Evolutionary conservation across 2,888 invertebrate genomes (phyloP), one percentile per base, ranked within the genome.

Genomic region (Lucinisca nassula): DNA sequence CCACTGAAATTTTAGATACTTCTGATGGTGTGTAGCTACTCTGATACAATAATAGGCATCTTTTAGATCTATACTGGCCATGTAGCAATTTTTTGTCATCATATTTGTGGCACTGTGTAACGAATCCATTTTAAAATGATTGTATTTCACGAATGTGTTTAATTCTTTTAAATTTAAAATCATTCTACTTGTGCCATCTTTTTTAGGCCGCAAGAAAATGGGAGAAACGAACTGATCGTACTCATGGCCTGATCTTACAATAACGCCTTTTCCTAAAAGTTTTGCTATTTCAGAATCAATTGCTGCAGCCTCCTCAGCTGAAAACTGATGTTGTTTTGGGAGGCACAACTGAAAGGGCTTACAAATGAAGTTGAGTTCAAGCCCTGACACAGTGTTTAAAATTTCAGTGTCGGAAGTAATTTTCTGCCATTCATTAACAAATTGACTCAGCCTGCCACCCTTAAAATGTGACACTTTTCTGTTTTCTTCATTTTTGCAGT

Each of bases 81-180:
- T 51, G 32, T 78, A 83, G 58, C 75, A 75, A 49, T 45, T 30
- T 58, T 61, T 45, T 55, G 72, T 78, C 14, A 77, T 32, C 67
- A 83, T 24, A 30, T 30, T 24, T 32, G 78, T 37, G 1, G 67
- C 72, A 45, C 37, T 78, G 51, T 78, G 78, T 24, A 83, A 83
- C 37, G 72, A 78, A 45, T 83, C 83, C 72, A 83, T 83, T 78
- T 86, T 86, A 38, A 86, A 86, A 79, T 86, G 79, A 14, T 70
- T 30, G 61, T 86, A 78, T 21, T 40, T 49, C 14, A 86, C 24
- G 32, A 67, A 51, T 55, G 40, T 2, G 45, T 86, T 82, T n/a
- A 82, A 55, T 21, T 61, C 40, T 75, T 82, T 79, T 24, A 85
- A 83, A 27, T 79, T 86, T 30, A 75, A 73, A 58, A 86, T 86